These are phyloP conservation scores for Loxodonta africana DNA, from an alignment of 2,113 vertebrate species.

Conservation along the genomic window DNA sequence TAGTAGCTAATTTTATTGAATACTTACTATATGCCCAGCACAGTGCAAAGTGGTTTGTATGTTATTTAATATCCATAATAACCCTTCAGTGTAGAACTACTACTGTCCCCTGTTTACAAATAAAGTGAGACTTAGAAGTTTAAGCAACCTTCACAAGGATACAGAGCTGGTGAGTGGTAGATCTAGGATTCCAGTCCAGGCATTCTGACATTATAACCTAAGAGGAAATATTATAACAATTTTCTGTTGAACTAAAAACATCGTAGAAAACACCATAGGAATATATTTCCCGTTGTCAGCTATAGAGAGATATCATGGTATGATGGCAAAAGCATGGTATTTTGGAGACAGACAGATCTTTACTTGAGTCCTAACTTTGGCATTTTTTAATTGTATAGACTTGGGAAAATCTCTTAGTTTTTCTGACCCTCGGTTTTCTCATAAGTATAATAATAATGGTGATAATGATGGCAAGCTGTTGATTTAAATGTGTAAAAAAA, in stretches of 20 bases:
- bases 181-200: background rate
- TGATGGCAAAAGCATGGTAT: background rate
- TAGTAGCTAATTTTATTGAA: background rate
- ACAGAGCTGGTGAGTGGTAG: background rate
- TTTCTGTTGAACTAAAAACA: slow-evolving; percentile 30
- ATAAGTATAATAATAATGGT: background rate
- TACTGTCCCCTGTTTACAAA: background rate
- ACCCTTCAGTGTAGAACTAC: background rate
- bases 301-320: background rate
- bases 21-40: background rate
- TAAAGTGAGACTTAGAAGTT: background rate
- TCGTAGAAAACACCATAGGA: background rate
- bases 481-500: background rate
- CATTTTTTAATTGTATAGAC: background rate
- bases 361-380: background rate
- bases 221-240: background rate
- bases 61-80: background rate
- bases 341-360: background rate
- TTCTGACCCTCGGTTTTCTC: background rate
- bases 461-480: background rate
- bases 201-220: background rate
- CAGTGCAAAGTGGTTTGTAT: background rate
- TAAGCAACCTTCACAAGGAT: background rate
- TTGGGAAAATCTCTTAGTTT: background rate
- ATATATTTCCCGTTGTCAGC: background rate